Evolutionary conservation across 2,888 invertebrate species (phyloP).

Genomic region (Oxytorus armatus): DNA sequence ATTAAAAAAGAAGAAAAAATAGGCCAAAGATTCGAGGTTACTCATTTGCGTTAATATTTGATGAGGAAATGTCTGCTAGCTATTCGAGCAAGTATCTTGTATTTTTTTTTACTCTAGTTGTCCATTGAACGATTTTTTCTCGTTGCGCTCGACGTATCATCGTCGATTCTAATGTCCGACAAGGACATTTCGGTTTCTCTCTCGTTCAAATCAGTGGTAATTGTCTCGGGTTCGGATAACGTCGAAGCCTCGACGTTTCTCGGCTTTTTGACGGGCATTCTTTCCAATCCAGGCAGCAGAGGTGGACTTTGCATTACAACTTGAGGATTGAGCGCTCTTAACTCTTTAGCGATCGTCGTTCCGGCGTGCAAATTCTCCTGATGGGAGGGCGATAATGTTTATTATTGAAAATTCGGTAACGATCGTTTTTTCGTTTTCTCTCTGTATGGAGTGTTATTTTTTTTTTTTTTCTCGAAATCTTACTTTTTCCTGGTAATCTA

Average conservation of each 20-base stretch:
- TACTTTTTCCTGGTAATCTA: too few relatives aligned
- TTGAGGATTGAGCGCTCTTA: constrained; percentile 47
- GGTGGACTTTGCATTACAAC: constrained; percentile 44
- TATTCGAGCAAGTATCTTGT: not conserved
- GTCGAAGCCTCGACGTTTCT: constrained; percentile 22
- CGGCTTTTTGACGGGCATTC: constrained; percentile 18
- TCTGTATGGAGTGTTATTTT: too few relatives aligned
- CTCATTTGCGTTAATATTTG: constrained; percentile 4
- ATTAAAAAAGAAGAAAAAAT: constrained; percentile 3
- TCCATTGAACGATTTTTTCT: constrained; percentile 26
- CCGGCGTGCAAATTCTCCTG: constrained; percentile 51
- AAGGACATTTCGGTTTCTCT: constrained; percentile 25
- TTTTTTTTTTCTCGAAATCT: too few relatives aligned
- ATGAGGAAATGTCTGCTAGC: constrained; percentile 11
- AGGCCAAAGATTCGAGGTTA: constrained; percentile 16
- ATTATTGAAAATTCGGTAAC: not conserved
- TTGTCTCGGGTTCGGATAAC: constrained; percentile 18
- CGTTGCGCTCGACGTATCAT: constrained; percentile 18
- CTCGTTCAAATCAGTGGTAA: constrained; percentile 11
- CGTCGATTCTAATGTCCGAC: not conserved
- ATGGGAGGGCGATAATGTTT: not conserved
- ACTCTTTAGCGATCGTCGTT: constrained; percentile 41
- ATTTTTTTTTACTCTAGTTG: constrained; percentile 8
- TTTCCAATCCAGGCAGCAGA: constrained; percentile 27
- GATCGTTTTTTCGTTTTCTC: not conserved